phyloP scores from a whole-genome alignment of 2,113 vertebrate species.

The Opisthocomus hoazin region DNA sequence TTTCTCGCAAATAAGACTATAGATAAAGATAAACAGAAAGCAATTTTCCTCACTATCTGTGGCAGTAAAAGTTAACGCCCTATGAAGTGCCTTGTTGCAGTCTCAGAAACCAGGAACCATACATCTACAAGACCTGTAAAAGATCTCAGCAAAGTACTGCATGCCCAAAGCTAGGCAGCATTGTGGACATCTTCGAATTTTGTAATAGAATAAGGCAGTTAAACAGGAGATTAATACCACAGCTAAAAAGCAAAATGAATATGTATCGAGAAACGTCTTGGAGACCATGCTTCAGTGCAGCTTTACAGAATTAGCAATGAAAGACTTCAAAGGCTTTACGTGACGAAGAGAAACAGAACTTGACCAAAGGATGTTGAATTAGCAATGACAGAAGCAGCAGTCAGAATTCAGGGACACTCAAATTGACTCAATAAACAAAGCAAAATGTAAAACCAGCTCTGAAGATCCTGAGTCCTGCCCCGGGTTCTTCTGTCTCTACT shows the following conservation, averaged over 20 bases:
- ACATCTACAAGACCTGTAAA: not conserved
- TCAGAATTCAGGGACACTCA: not conserved
- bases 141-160: not conserved
- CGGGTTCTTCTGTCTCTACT: not conserved
- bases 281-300: not conserved
- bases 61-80: not conserved
- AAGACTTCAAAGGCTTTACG: not conserved
- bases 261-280: not conserved
- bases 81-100: not conserved
- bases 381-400: not conserved
- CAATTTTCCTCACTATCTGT: constrained; percentile 29
- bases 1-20: constrained; percentile 31
- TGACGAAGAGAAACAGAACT: not conserved
- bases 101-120: not conserved
- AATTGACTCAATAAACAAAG: not conserved
- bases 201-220: not conserved
- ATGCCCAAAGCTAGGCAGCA: not conserved
- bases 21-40: constrained; percentile 54
- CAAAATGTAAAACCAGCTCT: not conserved
- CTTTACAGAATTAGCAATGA: not conserved
- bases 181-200: not conserved
- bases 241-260: not conserved
- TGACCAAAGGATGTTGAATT: not conserved
- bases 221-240: not conserved
- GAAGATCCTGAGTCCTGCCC: not conserved